Conservation (phyloP, 1,140 invertebrate genomes). For the Lordiphosa collinella region DNA sequence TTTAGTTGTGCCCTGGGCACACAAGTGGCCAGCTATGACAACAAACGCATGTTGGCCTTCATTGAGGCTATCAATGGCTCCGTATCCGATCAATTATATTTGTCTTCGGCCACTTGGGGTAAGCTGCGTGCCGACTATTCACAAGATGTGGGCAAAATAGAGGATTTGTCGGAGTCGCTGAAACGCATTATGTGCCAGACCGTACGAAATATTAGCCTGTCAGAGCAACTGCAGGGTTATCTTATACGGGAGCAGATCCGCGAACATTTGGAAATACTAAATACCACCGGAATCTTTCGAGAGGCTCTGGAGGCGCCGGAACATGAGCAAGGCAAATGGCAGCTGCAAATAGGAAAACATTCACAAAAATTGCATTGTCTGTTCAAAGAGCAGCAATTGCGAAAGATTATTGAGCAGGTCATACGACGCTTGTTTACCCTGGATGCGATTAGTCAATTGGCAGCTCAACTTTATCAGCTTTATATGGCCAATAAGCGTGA, state of each 20-base stretch:
- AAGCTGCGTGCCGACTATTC: constrained; percentile 28
- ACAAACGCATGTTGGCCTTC: constrained; percentile 24
- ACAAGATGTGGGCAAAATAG: constrained; percentile 23
- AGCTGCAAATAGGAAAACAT: constrained; percentile 12
- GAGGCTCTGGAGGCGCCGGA: constrained; percentile 22
- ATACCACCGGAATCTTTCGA: constrained; percentile 19
- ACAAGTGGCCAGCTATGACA: constrained; percentile 28
- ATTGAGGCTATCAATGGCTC: constrained; percentile 21
- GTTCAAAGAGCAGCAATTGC: constrained; percentile 5
- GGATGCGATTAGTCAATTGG: not conserved
- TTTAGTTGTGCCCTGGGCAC: constrained; percentile 5
- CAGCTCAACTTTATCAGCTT: constrained; percentile 12
- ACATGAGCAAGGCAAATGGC: constrained; percentile 33
- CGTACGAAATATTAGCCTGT: constrained; percentile 9
- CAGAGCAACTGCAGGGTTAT: constrained; percentile 13
- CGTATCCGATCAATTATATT: constrained; percentile 16
- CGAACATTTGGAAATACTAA: constrained; percentile 20
- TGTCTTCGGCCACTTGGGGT: constrained; percentile 29
- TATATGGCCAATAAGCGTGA: constrained; percentile 15
- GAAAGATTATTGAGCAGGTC: constrained; percentile 6
- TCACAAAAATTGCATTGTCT: constrained; percentile 25
- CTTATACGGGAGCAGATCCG: constrained; percentile 28
- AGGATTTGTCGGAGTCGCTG: constrained; percentile 14
- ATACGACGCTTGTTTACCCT: constrained; percentile 5
- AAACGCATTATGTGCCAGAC: constrained; percentile 13